Base-by-base conservation (phyloP, 2,888 invertebrate species). In the Drosophila maculinotata region DNA sequence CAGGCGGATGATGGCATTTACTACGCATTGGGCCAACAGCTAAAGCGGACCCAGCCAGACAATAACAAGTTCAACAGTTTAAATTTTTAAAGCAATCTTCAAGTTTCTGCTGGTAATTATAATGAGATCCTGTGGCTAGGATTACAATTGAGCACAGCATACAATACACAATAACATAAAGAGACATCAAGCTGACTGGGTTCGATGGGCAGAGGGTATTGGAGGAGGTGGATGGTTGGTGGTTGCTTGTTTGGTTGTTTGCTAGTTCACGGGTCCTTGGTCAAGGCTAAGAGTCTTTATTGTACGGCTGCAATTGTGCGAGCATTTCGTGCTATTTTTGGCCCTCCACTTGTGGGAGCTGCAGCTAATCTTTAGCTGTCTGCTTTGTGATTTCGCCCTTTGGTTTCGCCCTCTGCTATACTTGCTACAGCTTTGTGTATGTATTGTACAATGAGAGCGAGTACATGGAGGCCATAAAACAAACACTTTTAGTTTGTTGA, bases 401-500 rank as follows among this genome's bases (percentile, higher is more conserved):
- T 67, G 80, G 65, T 69, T 58, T 69, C 35, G 53, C 45, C 53
- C 35, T 62, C 49, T 45, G 20, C 45, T 30, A 12, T 17, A 30
- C 26, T 25, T 20, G 25, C 14, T n/a, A 6, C 53, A 12, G 36
- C 17, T 36, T 20, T 17, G 17, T 9, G 4, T 15, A 9, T 5
- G 35, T 35, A 5, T 12, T 15, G 12, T 20, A 20, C 20, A 9
- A 15, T 15, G 28, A 31, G 63, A 36, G 52, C n/a, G n/a, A 68
- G 75, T 59, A 79, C 68, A 68, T 57, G 54, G 64, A 57, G 79
- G 65, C 67, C 71, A 87, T 84, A 87, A 84, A 87, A 70, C 78
- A 87, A 87, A 74, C 81, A 81, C 87, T 81, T 81, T 84, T 74
- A 63, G 81, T 87, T 81, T 87, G 84, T 81, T 81, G 81, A 81